These are phyloP conservation scores for Chromoteleia sp. DNA, from an alignment of 2,888 invertebrate genomes.

Conservation along the genomic window DNA sequence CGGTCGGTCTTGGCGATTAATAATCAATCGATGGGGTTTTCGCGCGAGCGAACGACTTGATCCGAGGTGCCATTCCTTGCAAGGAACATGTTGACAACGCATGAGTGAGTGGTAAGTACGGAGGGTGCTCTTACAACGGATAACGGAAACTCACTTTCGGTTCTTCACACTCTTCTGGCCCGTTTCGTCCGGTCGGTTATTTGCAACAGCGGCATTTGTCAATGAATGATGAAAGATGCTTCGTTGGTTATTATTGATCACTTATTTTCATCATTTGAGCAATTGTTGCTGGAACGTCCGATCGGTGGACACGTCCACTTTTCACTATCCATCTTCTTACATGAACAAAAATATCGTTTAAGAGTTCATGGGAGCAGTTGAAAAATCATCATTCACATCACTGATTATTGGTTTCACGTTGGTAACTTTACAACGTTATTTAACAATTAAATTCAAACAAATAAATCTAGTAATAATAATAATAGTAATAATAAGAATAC, in stretches of 20 bases:
- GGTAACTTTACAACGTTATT: background rate
- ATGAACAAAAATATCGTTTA: slow-evolving; percentile 31
- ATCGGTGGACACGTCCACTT: slow-evolving; percentile 20
- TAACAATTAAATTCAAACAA: slow-evolving; percentile 4
- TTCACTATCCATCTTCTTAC: slow-evolving; percentile 32
- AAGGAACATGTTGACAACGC: slow-evolving; percentile 82
- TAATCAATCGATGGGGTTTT: background rate
- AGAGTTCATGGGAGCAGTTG: slow-evolving; percentile 3
- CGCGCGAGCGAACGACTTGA: slow-evolving; percentile 74
- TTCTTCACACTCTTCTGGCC: slow-evolving; percentile 76
- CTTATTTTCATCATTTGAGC: background rate
- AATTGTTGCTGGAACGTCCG: background rate
- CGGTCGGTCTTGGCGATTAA: slow-evolving; percentile 61
- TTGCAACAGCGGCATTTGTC: background rate
- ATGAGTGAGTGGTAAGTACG: slow-evolving; percentile 84
- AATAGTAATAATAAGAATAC: background rate
- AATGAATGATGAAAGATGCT: background rate
- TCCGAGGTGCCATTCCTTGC: slow-evolving; percentile 77
- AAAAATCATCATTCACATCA: slow-evolving; percentile 18
- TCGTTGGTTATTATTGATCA: background rate
- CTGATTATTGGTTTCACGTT: background rate
- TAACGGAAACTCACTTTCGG: slow-evolving; percentile 60
- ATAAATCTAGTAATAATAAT: background rate
- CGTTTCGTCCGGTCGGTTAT: slow-evolving; percentile 31
- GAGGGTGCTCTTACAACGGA: slow-evolving; percentile 78